Base-by-base conservation (phyloP, 1,140 invertebrate species). In the Samia ricini region DNA sequence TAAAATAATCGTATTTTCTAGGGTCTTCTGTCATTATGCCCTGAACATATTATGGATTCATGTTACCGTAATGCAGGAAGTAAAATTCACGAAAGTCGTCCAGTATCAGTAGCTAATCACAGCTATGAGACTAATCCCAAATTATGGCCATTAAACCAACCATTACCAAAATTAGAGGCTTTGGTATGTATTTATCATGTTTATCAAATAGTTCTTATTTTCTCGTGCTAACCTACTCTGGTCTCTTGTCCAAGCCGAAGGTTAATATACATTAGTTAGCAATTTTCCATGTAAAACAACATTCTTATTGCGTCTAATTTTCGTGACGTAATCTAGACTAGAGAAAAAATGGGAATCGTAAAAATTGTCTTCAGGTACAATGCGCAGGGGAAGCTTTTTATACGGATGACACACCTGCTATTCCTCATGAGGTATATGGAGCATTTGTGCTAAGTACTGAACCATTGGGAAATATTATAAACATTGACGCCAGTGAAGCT, bases 141-240 rank as follows among this genome's bases (percentile, higher is more conserved):
- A 8, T 58, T 92, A 7, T 95, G 92, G 91, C 95, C 95, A 1
- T 66, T 95, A 2, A 94, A 92, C 64, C 85, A 96, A 78, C 93
- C 94, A 1, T 71, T 95, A n/a, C 89, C 91, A 2, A 96, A 81
- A 66, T 63, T 94, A 10, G 94, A 95, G 74, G 92, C 93, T 0
- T 72, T 92, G 52, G 87, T 92, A 56, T 74, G 72, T 73, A 33
- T 50, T 92, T 29, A 10, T 5, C 1, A 29, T 10, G 10, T 29
- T 29, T 8, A 29, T 8, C 6, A 29, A 29, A 29, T n/a, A n/a
- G n/a, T n/a, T n/a, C n/a, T n/a, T n/a, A n/a, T n/a, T n/a, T n/a
- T n/a, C n/a, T n/a, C n/a, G n/a, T n/a, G n/a, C n/a, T n/a, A n/a
- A n/a, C n/a, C n/a, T n/a, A n/a, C n/a, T n/a, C n/a, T n/a, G n/a